Evolutionary conservation across 1,140 invertebrate species (phyloP).

Genomic region (Drosophila serrata): DNA sequence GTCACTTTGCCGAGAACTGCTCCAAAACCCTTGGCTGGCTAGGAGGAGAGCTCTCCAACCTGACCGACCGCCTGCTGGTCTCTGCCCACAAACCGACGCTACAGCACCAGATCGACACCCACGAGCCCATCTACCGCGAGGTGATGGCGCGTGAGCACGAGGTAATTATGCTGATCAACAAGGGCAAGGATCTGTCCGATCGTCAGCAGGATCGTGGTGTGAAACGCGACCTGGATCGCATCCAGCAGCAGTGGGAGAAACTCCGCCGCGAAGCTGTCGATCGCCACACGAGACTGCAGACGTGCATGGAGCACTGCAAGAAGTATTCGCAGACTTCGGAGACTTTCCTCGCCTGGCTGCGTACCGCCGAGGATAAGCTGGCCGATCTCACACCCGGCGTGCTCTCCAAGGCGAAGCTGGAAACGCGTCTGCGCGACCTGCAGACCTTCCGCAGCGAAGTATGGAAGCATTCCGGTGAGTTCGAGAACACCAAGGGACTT

Average conservation of each 20-base stretch:
- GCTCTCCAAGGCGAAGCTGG: constrained; percentile 94
- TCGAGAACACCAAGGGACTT: constrained; percentile 93
- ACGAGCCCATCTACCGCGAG: constrained; percentile 95
- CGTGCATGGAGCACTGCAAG: constrained; percentile 96
- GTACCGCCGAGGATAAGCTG: constrained; percentile 94
- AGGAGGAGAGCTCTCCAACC: constrained; percentile 90
- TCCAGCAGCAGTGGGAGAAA: constrained; percentile 95
- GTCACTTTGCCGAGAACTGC: constrained; percentile 94
- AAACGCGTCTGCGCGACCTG: constrained; percentile 95
- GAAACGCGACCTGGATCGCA: constrained; percentile 92
- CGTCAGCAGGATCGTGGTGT: constrained; percentile 87
- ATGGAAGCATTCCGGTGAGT: constrained; percentile 95
- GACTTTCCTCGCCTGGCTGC: constrained; percentile 94
- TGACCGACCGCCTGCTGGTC: constrained; percentile 92
- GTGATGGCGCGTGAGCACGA: constrained; percentile 96
- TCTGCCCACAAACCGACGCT: constrained; percentile 94
- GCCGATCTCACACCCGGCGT: constrained; percentile 91
- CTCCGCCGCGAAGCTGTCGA: constrained; percentile 94
- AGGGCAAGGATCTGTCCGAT: constrained; percentile 92
- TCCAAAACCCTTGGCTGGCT: constrained; percentile 95
- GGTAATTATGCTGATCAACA: constrained; percentile 96
- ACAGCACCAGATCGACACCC: constrained; percentile 94
- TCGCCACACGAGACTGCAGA: constrained; percentile 93
- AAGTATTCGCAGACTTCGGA: constrained; percentile 95
- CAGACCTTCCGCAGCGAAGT: constrained; percentile 96